These are phyloP conservation scores for Conchocele bisecta DNA, from an alignment of 2,888 invertebrate species.

Conservation along the genomic window DNA sequence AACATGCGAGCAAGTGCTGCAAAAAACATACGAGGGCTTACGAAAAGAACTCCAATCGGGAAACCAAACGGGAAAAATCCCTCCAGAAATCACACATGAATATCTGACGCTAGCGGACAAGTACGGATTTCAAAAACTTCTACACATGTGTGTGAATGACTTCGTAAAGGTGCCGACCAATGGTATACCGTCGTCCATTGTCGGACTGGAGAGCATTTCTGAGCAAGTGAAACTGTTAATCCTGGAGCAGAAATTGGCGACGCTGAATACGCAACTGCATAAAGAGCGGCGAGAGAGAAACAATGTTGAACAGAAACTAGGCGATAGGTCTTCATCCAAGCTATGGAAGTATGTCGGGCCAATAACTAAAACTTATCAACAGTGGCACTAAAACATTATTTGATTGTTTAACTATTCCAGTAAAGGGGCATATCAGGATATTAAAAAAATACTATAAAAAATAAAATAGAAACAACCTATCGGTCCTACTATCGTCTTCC, in stretches of 20 bases:
- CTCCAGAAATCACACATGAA: constrained; percentile 48
- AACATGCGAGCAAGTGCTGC: constrained; percentile 47
- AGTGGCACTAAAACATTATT: too few species aligned
- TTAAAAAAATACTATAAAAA: too few species aligned
- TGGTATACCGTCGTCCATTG: constrained; percentile 31
- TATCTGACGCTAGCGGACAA: constrained; percentile 45
- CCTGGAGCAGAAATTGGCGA: constrained; percentile 36
- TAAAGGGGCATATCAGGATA: too few species aligned
- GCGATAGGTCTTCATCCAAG: constrained; percentile 26
- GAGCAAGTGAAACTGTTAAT: constrained; percentile 51
- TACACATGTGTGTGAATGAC: constrained; percentile 46
- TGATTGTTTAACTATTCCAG: too few species aligned
- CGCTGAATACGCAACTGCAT: constrained; percentile 39
- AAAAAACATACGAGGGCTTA: constrained; percentile 35
- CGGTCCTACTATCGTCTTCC: too few species aligned
- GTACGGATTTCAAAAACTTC: constrained; percentile 40
- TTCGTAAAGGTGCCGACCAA: constrained; percentile 28
- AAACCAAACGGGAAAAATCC: constrained; percentile 42
- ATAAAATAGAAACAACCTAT: too few species aligned
- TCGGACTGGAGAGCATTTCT: constrained; percentile 38
- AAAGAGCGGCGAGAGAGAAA: constrained; percentile 41
- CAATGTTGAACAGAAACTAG: constrained; percentile 35
- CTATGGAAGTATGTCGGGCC: too few species aligned
- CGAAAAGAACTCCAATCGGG: constrained; percentile 47
- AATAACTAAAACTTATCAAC: too few species aligned